Percentiles rank a stretch among this genome's conserved stretches.
Conservation (phyloP, 2,888 invertebrate genomes). For the Unio pictorum region DNA sequence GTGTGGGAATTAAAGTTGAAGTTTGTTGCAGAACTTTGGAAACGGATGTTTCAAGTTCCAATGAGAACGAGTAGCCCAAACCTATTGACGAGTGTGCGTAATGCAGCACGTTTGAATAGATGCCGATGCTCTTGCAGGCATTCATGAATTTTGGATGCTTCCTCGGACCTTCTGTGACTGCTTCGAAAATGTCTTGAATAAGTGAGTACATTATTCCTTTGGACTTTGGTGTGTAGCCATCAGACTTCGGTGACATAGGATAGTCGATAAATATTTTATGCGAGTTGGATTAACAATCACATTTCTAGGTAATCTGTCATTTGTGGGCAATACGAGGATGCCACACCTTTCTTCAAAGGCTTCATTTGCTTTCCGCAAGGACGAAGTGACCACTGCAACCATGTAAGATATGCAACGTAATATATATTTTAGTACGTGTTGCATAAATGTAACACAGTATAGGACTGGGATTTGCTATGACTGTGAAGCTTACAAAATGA, state of each 20-base stretch:
- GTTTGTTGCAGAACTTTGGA: constrained; percentile 20
- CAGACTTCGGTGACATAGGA: not conserved
- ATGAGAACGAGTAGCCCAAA: constrained; percentile 19
- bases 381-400: not conserved
- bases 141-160: constrained; percentile 13
- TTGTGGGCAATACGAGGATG: not conserved
- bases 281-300: not conserved
- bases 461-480: too few species aligned
- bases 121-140: constrained; percentile 15
- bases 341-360: too few species aligned
- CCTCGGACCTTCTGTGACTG: constrained; percentile 14
- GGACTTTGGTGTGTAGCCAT: too few species aligned
- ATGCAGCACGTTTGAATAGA: constrained; percentile 10
- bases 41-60: constrained; percentile 28
- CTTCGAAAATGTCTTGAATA: constrained; percentile 16
- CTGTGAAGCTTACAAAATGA: not conserved
- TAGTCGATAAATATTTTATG: not conserved
- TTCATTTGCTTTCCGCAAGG: not conserved
- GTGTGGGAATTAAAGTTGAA: constrained; percentile 19
- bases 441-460: constrained; percentile 2
- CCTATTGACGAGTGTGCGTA: constrained; percentile 16
- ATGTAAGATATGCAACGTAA: not conserved
- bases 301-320: constrained; percentile 2
- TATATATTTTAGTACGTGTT: not conserved
- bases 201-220: constrained; percentile 3